Base-by-base conservation (phyloP, 2,888 invertebrate species). In the Helicoverpa assulta region DNA sequence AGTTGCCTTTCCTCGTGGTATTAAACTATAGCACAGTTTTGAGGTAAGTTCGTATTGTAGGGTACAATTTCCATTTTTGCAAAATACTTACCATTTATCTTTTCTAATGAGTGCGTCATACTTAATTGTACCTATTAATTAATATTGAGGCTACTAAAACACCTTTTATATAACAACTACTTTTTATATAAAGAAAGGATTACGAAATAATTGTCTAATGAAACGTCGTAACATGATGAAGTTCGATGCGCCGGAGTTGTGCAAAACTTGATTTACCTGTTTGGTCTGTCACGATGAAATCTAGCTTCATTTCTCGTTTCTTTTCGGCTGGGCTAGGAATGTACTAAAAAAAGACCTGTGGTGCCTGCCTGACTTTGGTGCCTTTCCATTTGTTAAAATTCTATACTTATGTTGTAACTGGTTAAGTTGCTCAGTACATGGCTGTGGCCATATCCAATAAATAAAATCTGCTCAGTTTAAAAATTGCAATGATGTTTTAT, bases 181-280 rank as follows among this genome's bases (percentile, higher is more conserved):
- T 37, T 55, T 66, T 61, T 51, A 61, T 57, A 62, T 70, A 68
- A 14, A 40, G 40, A 40, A 63, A 73, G 56, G 7, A 60, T 80
- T 72, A 79, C 64, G 76, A 76, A 78, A 70, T 74, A 54, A 68
- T 74, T 76, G 64, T 76, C 54, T 75, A 77, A 81, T 78, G 71
- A 80, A 81, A 83, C 75, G 71, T 66, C 74, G 83, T 81, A 73
- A 81, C 69, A 60, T 73, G 73, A 78, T 76, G 70, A 87, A 88
- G 87, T 88, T 88, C 88, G 88, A 88, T 90, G 89, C 85, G 89
- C 85, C 81, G 83, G 83, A 81, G 78, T 86, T 87, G 84, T 82
- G 86, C 86, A 80, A 88, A 92, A 92, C 93, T 88, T 85, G 92
- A 91, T 90, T 87, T 86, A 89, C 90, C 88, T 86, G 93, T 92